Evolutionary conservation across 2,113 vertebrate species (phyloP).

Genomic region (Pterocles gutturalis): DNA sequence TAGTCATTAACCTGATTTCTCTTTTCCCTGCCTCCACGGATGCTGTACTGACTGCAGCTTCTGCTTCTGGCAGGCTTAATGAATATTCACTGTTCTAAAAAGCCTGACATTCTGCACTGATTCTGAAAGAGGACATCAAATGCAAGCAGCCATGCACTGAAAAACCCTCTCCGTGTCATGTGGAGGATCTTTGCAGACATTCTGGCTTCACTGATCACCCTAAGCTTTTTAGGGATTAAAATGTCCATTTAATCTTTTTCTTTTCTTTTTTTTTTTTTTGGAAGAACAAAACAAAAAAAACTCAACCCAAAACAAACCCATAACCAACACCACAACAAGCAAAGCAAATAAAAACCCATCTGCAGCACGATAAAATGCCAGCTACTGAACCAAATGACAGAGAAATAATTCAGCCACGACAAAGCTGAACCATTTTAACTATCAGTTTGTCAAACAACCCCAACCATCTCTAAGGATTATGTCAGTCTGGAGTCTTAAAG

Average conservation of each 20-base stretch:
- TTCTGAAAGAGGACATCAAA: conserved; percentile 25
- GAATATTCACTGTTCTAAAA: conserved; percentile 53
- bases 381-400: neutral
- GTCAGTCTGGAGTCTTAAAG: neutral
- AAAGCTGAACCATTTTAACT: neutral
- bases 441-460: neutral
- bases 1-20: conserved; percentile 68
- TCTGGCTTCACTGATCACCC: conserved; percentile 25
- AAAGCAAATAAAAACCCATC: neutral
- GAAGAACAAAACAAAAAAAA: neutral
- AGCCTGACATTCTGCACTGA: conserved; percentile 19
- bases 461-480: neutral
- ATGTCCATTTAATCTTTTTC: conserved; percentile 4
- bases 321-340: neutral
- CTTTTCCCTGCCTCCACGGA: neutral
- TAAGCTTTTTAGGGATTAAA: conserved; percentile 66
- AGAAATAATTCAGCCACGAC: neutral
- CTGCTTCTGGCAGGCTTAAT: conserved; percentile 61
- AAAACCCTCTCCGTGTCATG: conserved; percentile 14
- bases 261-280: neutral
- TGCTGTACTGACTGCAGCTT: conserved; percentile 38
- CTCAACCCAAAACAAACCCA: neutral
- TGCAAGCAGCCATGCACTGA: neutral
- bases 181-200: neutral
- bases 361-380: neutral